A percentile compares a stretch with the other conserved stretches of the same genome.
Evolutionary conservation across 2,888 invertebrate species (phyloP).

Genomic region (Dolichopus griseipennis): DNA sequence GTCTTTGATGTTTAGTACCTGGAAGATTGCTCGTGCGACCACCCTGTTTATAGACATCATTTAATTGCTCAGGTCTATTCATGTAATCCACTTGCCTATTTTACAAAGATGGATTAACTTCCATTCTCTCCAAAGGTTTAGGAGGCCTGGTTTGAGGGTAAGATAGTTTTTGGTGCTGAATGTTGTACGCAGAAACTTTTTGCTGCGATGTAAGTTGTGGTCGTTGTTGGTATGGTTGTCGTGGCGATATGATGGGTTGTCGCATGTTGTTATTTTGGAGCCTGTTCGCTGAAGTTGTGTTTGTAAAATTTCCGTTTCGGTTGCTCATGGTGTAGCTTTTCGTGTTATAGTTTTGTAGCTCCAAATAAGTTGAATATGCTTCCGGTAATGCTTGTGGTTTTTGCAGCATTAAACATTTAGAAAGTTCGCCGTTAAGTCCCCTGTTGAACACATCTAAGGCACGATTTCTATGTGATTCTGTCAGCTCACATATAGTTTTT

Average conservation of each 20-base stretch:
- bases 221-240: background rate
- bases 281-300: background rate
- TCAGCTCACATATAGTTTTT: slow-evolving; percentile 5
- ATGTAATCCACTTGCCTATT: no score
- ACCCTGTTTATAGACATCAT: no score
- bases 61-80: no score
- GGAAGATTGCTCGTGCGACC: no score
- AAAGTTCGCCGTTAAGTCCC: slow-evolving; percentile 12
- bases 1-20: no score
- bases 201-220: background rate
- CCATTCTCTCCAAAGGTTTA: no score
- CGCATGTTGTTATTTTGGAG: background rate
- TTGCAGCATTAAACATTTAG: slow-evolving; percentile 11
- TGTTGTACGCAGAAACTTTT: background rate
- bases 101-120: no score
- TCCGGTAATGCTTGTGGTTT: slow-evolving; percentile 11
- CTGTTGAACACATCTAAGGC: slow-evolving; percentile 13
- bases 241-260: background rate
- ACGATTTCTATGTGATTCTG: slow-evolving; percentile 10
- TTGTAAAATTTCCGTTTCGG: slow-evolving; percentile 1
- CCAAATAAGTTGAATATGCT: slow-evolving; percentile 13
- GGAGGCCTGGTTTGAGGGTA: no score
- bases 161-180: no score
- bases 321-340: background rate
- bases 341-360: slow-evolving; percentile 10